Base-by-base conservation (phyloP, 2,797 vertebrate genomes). In the Periparus ater region DNA sequence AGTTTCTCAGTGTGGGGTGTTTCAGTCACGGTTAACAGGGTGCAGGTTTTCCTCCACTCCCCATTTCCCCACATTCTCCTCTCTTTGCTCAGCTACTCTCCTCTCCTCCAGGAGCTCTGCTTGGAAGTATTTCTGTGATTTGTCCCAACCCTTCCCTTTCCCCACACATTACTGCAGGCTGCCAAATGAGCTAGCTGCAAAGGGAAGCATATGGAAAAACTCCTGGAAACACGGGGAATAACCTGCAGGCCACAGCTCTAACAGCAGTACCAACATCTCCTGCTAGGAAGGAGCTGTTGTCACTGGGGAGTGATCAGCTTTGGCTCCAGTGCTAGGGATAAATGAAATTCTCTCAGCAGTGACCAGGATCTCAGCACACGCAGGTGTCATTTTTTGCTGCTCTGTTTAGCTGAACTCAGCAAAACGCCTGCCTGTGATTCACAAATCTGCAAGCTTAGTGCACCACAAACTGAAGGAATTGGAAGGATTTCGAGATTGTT, bases 121-220 rank as follows among this genome's bases (percentile, higher is more conserved):
- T 85, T 25, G 54, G 36, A 32, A 74, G 13, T 48, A 27, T 87
- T 95, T 87, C 44, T 78, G 38, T 58, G 75, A 7, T 65, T 78
- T 63, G 25, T 51, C 61, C 82, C 34, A 32, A 0, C 15, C 44
- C 30, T 60, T 76, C 10, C 4, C 21, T 79, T 27, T 63, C 42
- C 57, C 68, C 1, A 0, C 19, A 6, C 65, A 0, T 57, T 30
- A 6, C 3, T 76, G 42, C 62, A 62, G 62, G 16, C 40, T 92
- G 82, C 82, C 79, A 85, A 74, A 40, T 21, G 50, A 80, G 50
- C 70, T 36, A 50, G 53, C 34, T 68, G 61, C 23, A 22, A 67
- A 42, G 61, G 71, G 42, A 67, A 93, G 42, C 88, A 63, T 60
- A 63, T 88, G 90, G 90, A 80, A 89, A 67, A 6, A 20, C 50